Evolutionary conservation across 2,113 vertebrate species (phyloP), one percentile per base, ranked within the genome.

Genomic region (Festucalex cinctus): DNA sequence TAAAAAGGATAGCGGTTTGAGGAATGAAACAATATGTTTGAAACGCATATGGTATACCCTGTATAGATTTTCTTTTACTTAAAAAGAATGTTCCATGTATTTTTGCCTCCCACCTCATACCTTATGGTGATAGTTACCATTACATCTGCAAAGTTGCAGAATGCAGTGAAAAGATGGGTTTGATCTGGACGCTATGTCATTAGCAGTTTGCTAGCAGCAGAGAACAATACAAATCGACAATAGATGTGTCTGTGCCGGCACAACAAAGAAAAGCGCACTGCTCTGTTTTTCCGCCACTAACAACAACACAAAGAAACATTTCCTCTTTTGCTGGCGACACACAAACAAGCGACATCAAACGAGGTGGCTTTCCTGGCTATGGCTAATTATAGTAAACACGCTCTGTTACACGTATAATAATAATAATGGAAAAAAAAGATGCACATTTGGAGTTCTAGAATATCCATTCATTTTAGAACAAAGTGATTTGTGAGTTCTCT

Each of bases 151-250:
- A 37, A 49, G 63, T 48, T 58, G 57, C 19, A 75, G 60, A 69
- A 54, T 48, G 68, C 67, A 67, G 62, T 63, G 71, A 70, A 80
- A 41, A 73, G 43, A 76, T 46, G 37, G 5, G 2, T 76, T 81
- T 81, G 78, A 81, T 81, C 64, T 64, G 70, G 60, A 71, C 24
- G 56, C 58, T 35, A 46, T 70, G 64, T 78, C 77, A 77, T 84
- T 80, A 84, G 71, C 22, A 61, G 66, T 61, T 65, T 75, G 73
- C 68, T 71, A 63, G 71, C 66, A 24, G 63, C 37, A 70, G n/a
- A 79, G 54, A 80, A 82, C 75, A 79, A 80, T 56, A 61, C 48
- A 68, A 49, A 82, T 64, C 71, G 77, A 85, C 69, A 82, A 80
- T 71, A 57, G 66, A 69, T 58, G 63, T 67, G 49, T 73, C 62